phyloP scores from a whole-genome alignment of 2,113 vertebrate genomes.

The Chinchilla lanigera region DNA sequence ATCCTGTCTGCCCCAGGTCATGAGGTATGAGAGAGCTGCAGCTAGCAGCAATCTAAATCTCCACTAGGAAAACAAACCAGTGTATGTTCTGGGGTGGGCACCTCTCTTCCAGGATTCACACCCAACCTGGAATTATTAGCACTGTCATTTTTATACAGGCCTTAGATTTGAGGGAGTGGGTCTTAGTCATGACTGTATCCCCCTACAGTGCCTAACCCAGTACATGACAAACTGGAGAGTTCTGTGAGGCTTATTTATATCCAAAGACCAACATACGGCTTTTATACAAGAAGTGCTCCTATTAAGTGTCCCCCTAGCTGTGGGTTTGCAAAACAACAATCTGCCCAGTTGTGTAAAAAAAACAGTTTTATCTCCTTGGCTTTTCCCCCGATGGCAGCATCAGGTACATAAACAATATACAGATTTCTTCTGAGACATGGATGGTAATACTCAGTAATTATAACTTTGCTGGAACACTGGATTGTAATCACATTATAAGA shows the following conservation, averaged over 20 bases:
- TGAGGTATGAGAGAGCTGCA: neutral
- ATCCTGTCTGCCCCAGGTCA: neutral
- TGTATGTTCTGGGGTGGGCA: neutral
- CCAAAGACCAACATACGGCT: neutral
- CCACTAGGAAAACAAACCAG: neutral
- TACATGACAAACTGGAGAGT: neutral
- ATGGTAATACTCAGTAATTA: constrained; percentile 45
- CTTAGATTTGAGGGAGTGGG: neutral
- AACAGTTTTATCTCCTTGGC: neutral
- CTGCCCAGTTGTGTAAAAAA: neutral
- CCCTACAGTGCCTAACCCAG: neutral
- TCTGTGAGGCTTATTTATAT: constrained; percentile 51
- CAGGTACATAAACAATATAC: constrained; percentile 29
- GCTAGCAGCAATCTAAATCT: neutral
- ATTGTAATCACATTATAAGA: constrained; percentile 53
- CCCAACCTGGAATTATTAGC: neutral
- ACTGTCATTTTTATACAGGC: neutral
- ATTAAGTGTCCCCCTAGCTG: neutral
- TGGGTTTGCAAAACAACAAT: constrained; percentile 60
- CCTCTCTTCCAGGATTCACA: constrained; percentile 15
- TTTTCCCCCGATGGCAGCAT: neutral
- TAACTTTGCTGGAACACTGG: constrained; percentile 61
- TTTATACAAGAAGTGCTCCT: constrained; percentile 46
- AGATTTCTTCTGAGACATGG: constrained; percentile 24
- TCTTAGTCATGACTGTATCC: neutral